These are phyloP conservation scores for Lacanobia oleracea DNA, from an alignment of 2,888 invertebrate species.

Conservation along the genomic window DNA sequence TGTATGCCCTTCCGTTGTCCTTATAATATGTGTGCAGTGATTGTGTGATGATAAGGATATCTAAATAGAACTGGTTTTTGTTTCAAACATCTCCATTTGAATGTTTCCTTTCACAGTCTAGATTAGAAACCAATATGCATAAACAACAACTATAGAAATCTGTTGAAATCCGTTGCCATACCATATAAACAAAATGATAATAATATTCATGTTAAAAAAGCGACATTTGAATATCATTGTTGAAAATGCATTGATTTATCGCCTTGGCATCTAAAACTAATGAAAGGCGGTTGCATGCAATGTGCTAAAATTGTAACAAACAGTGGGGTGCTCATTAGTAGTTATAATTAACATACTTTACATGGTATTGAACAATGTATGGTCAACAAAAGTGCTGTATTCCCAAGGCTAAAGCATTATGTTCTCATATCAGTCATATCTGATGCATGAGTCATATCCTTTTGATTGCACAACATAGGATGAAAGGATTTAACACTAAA, in stretches of 20 bases:
- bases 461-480: constrained; percentile 52
- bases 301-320: constrained; percentile 72
- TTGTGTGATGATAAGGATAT: not conserved
- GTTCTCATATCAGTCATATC: constrained; percentile 65
- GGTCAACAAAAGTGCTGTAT: constrained; percentile 71
- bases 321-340: constrained; percentile 76
- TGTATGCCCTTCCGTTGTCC: not conserved
- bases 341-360: constrained; percentile 81
- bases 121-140: constrained; percentile 19
- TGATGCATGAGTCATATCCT: constrained; percentile 70
- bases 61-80: not conserved
- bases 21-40: not conserved
- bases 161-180: constrained; percentile 3
- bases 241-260: constrained; percentile 49
- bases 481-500: constrained; percentile 50
- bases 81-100: not conserved
- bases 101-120: not conserved
- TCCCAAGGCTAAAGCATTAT: constrained; percentile 71
- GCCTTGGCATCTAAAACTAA: constrained; percentile 46
- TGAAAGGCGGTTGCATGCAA: constrained; percentile 63
- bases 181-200: constrained; percentile 7
- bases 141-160: not conserved
- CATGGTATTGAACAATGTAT: constrained; percentile 75
- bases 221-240: constrained; percentile 24
- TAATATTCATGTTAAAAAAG: constrained; percentile 23